Percentiles rank a stretch among this genome's conserved stretches.
Conservation (phyloP, 2,113 vertebrate genomes). For the Chlamydotis undulata region DNA sequence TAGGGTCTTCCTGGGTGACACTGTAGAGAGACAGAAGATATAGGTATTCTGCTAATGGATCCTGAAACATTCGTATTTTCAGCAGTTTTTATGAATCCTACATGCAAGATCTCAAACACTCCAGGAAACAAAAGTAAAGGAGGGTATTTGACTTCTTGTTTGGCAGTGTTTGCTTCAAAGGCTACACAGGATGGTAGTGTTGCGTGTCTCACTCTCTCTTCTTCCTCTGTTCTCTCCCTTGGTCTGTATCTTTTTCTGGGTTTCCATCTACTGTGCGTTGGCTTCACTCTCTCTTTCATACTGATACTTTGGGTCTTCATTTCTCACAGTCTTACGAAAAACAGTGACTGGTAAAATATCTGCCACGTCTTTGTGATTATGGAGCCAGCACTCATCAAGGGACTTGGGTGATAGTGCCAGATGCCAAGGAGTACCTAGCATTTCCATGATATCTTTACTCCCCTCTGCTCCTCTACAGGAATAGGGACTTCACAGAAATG, state of each 20-base stretch:
- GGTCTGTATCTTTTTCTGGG: not conserved
- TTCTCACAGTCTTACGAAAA: not conserved
- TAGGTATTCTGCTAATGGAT: not conserved
- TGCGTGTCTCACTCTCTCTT: not conserved
- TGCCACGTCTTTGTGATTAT: fast-evolving
- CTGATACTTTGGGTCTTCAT: not conserved
- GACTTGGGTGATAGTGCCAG: not conserved
- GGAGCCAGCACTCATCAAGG: not conserved
- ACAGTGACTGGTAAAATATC: not conserved
- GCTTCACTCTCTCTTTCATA: not conserved
- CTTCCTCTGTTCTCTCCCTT: not conserved
- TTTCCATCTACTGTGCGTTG: not conserved
- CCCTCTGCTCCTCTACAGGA: not conserved
- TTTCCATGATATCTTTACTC: not conserved
- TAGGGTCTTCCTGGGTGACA: not conserved
- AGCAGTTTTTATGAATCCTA: not conserved
- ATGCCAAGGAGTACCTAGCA: not conserved
- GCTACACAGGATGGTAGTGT: not conserved
- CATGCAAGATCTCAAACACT: not conserved
- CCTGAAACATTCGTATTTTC: not conserved
- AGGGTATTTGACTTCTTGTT: not conserved
- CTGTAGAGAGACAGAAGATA: not conserved
- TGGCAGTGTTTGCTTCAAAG: slow-evolving; percentile 9
- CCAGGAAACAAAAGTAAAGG: not conserved
- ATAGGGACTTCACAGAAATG: not conserved